Evolutionary conservation across 2,797 vertebrate genomes (phyloP).

Genomic region (Intellagama lesueurii): DNA sequence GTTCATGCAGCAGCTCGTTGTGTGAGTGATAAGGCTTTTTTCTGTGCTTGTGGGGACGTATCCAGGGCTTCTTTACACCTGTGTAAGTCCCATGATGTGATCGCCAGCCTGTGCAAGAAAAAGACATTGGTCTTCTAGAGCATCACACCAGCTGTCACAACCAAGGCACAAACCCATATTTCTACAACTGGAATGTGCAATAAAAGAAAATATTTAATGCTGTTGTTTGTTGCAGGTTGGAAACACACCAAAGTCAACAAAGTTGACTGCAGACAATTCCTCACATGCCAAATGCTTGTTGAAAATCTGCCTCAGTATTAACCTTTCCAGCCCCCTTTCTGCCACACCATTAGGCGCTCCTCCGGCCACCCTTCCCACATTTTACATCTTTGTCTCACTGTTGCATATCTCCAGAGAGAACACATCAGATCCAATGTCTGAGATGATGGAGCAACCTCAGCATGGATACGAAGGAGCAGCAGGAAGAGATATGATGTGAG

Average conservation of each 20-base stretch:
- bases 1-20: too few species aligned
- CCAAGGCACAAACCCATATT: too few species aligned
- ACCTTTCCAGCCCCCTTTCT: neutral
- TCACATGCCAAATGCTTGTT: neutral
- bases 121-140: too few species aligned
- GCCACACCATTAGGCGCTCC: rapidly evolving
- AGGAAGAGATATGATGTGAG: neutral
- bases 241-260: neutral
- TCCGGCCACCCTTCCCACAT: neutral
- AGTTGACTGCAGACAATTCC: neutral
- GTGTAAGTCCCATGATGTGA: too few species aligned
- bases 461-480: rapidly evolving
- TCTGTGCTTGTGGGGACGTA: too few species aligned
- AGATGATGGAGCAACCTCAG: rapidly evolving
- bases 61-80: too few species aligned
- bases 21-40: too few species aligned
- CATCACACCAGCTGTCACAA: too few species aligned
- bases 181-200: too few species aligned
- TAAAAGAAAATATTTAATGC: too few species aligned
- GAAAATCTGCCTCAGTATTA: neutral
- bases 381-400: rapidly evolving
- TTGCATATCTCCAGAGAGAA: neutral
- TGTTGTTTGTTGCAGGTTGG: neutral
- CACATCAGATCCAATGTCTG: rapidly evolving
- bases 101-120: too few species aligned